Base-by-base conservation (phyloP, 2,888 invertebrate species). In the Spicauda simplicius region DNA sequence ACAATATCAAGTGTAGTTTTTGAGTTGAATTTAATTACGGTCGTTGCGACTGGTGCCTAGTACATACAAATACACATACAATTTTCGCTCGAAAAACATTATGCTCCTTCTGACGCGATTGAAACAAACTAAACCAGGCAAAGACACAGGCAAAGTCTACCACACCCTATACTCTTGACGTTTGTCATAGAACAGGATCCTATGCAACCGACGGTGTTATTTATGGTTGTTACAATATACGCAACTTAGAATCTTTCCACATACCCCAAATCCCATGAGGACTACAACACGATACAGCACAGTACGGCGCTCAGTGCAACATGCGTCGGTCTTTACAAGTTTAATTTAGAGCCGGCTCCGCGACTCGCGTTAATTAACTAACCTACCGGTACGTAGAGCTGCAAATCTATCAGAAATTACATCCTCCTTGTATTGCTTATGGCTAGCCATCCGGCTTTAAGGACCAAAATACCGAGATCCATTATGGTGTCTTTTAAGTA, bases 151-250 rank as follows among this genome's bases (percentile, higher is more conserved):
- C 2, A 37, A 12, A 37, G 37, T 37, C 37, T 4, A 37, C 12
- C 12, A n/a, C 1, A 45, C 50, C 10, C 50, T 50, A 50, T 18
- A 10, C 58, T 11, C n/a, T 53, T 41, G 54, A 62, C 53, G 53
- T 62, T 37, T 62, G 62, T 62, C 62, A 62, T 62, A 62, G n/a
- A 62, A 54, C 62, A 62, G 62, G 62, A 62, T 62, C 62, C 41
- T 41, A 45, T 25, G 54, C 54, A 37, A 12, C 41, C 61, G 41
- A 33, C 62, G 14, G 62, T 12, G 53, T 62, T 41, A 54, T 62
- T 62, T 54, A 62, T 45, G 41, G 25, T 41, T 20, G 62, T 41
- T 54, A 62, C 54, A 45, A 45, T 45, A n/a, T 45, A 45, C n/a
- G n/a, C n/a, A n/a, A n/a, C n/a, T n/a, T n/a, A n/a, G n/a, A n/a